A percentile compares a stretch with the other conserved stretches of the same genome.
Evolutionary conservation across 1,140 invertebrate species (phyloP).

Genomic region (Danaus melanippus): DNA sequence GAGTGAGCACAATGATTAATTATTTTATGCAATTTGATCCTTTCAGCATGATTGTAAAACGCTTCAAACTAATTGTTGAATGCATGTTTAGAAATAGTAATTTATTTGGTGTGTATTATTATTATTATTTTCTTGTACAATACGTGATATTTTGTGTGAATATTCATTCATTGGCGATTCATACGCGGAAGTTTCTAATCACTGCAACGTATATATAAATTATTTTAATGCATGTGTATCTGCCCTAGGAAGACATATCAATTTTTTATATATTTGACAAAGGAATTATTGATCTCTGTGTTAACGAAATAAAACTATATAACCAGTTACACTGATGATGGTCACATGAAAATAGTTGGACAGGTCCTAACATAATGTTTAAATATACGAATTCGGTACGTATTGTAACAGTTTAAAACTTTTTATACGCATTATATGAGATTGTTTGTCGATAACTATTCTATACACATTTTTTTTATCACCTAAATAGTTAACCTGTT

Average conservation of each 20-base stretch:
- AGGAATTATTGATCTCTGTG: slow-evolving; percentile 46
- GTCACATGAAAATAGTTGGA: slow-evolving; percentile 30
- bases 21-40: slow-evolving; percentile 16
- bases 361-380: slow-evolving; percentile 12
- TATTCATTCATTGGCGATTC: slow-evolving; percentile 20
- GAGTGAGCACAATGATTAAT: slow-evolving; percentile 10
- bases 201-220: slow-evolving; percentile 12
- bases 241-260: slow-evolving; percentile 56
- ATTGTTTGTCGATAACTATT: slow-evolving; percentile 12
- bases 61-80: slow-evolving; percentile 14
- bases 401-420: slow-evolving; percentile 13
- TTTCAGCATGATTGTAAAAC: slow-evolving; percentile 11
- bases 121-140: slow-evolving; percentile 10
- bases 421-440: slow-evolving; percentile 16
- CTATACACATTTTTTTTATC: slow-evolving; percentile 10
- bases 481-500: slow-evolving; percentile 10
- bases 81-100: slow-evolving; percentile 20
- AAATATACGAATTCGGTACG: slow-evolving; percentile 13
- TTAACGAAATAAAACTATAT: slow-evolving; percentile 16
- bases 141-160: slow-evolving; percentile 25
- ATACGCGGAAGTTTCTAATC: slow-evolving; percentile 4
- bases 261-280: slow-evolving; percentile 44
- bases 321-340: slow-evolving; percentile 27
- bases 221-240: slow-evolving; percentile 23
- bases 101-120: slow-evolving; percentile 24